Evolutionary conservation across 2,113 vertebrate genomes (phyloP).

Genomic region (Mustela nigripes): DNA sequence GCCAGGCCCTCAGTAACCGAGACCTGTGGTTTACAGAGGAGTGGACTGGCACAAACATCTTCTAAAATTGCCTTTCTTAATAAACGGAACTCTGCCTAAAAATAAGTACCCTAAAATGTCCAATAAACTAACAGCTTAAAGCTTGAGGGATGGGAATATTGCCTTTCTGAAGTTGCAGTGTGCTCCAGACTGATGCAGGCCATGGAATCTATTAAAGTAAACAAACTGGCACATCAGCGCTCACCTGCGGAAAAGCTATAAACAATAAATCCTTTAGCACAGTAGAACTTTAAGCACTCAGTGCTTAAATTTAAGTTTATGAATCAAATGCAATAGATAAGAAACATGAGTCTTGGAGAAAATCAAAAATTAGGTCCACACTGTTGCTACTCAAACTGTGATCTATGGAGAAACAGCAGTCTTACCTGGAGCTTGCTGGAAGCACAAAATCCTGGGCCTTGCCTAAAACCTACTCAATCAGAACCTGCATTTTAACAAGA

Average conservation of each 20-base stretch:
- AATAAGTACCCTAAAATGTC: not conserved
- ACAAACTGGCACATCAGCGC: not conserved
- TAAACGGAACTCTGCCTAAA: constrained; percentile 22
- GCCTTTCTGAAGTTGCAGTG: not conserved
- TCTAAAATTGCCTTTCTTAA: not conserved
- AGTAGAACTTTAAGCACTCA: not conserved
- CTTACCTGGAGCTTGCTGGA: not conserved
- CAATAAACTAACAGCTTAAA: not conserved
- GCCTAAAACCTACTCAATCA: not conserved
- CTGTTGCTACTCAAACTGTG: not conserved
- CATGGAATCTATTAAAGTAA: not conserved
- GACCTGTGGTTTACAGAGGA: not conserved
- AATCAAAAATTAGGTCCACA: not conserved
- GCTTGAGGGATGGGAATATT: not conserved
- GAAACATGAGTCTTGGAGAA: not conserved
- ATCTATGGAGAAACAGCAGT: not conserved
- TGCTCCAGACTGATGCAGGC: not conserved
- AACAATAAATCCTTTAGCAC: not conserved
- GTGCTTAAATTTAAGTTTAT: not conserved
- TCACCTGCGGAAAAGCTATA: not conserved
- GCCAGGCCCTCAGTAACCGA: not conserved
- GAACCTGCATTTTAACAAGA: constrained; percentile 6
- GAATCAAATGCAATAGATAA: constrained; percentile 10
- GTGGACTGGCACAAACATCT: not conserved
- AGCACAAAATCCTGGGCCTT: not conserved